A percentile compares a stretch with the other conserved stretches of the same genome.
phyloP scores from a whole-genome alignment of 2,888 invertebrate species.

The Pimpla rufipes region DNA sequence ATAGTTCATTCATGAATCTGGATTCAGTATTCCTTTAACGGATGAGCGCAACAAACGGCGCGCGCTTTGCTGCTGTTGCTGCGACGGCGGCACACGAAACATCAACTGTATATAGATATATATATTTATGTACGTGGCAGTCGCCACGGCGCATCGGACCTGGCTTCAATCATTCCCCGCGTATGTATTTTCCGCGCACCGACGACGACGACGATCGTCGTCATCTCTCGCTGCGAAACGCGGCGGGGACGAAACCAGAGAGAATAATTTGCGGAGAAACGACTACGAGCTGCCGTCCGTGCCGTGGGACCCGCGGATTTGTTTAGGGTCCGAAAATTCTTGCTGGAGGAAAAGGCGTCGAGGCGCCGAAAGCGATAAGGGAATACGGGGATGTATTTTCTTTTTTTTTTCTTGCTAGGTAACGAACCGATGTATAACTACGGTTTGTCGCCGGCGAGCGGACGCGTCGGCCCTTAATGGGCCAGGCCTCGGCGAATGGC shows the following conservation, averaged over 20 bases:
- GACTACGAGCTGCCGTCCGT: conserved; percentile 27
- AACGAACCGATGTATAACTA: no score
- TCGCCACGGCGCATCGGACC: not conserved
- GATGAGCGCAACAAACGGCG: conserved; percentile 54
- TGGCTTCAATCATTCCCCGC: conserved; percentile 28
- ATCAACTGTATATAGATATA: conserved; percentile 46
- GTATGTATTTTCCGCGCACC: not conserved
- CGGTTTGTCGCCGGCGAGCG: no score
- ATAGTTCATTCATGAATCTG: conserved; percentile 82
- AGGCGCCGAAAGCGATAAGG: no score
- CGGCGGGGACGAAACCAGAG: not conserved
- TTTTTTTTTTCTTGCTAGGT: no score
- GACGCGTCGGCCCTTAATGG: conserved; percentile 71
- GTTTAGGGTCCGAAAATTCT: conserved; percentile 73
- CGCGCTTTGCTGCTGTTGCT: conserved; percentile 45
- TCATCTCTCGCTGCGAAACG: not conserved
- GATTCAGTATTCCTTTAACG: conserved; percentile 77
- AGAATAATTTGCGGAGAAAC: no score
- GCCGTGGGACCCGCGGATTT: conserved; percentile 72
- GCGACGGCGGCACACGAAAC: conserved; percentile 24
- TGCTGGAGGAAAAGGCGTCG: no score
- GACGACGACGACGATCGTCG: no score
- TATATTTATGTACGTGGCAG: not conserved
- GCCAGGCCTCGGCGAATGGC: conserved; percentile 72
- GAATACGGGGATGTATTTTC: no score